These are phyloP conservation scores for Cephus nigrinus DNA, from an alignment of 2,888 invertebrate species.

Conservation along the genomic window DNA sequence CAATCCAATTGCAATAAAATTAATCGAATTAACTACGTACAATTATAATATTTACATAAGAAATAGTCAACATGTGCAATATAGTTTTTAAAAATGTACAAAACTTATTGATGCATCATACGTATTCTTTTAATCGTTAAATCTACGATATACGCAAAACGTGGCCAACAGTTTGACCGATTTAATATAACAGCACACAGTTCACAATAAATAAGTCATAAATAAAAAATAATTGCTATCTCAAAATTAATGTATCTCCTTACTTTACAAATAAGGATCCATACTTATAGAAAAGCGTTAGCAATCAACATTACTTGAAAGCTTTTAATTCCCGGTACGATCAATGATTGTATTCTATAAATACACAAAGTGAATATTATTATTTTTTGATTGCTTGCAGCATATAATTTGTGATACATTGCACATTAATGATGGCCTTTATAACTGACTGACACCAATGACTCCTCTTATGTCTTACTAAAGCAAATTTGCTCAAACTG, in stretches of 20 bases:
- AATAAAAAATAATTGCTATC: too few relatives aligned
- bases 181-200: not conserved
- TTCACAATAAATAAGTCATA: not conserved
- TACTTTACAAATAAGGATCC: too few relatives aligned
- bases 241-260: too few relatives aligned
- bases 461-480: not conserved
- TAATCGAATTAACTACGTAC: not conserved
- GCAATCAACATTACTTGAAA: not conserved
- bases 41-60: not conserved
- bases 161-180: not conserved
- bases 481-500: not conserved
- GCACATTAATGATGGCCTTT: not conserved
- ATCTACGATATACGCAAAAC: not conserved
- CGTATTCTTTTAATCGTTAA: not conserved
- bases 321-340: not conserved
- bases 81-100: not conserved
- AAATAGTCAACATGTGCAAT: not conserved
- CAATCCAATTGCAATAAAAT: not conserved
- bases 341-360: not conserved
- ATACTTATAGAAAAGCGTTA: not conserved
- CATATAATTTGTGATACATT: not conserved
- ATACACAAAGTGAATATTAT: not conserved
- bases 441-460: not conserved
- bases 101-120: not conserved
- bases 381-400: not conserved